Conservation (phyloP, 2,888 invertebrate species). For the Clitarchus hookeri region DNA sequence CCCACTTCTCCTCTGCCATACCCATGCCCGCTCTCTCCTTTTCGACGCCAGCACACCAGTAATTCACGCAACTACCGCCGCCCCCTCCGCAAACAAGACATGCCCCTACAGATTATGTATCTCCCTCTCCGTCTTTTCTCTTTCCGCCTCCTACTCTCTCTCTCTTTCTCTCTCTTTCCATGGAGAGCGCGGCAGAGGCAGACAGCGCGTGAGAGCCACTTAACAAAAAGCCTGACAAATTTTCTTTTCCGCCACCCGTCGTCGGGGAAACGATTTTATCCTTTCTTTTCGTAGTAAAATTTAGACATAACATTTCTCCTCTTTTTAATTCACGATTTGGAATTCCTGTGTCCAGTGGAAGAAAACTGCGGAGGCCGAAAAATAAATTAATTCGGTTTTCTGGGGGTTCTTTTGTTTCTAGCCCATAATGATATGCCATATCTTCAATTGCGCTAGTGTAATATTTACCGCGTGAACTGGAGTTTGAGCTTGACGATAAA, state of each 20-base stretch:
- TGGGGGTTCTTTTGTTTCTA: too few relatives aligned
- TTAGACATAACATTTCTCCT: neutral
- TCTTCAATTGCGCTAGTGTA: too few relatives aligned
- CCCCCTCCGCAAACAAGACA: neutral
- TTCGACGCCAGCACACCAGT: neutral
- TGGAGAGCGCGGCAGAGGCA: neutral
- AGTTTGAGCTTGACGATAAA: too few relatives aligned
- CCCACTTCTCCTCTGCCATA: neutral
- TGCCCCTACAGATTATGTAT: neutral
- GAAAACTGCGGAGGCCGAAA: too few relatives aligned
- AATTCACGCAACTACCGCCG: neutral
- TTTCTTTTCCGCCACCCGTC: neutral
- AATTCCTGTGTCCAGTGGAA: too few relatives aligned
- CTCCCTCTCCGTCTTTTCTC: neutral
- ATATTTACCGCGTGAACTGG: too few relatives aligned
- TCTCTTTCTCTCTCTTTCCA: neutral
- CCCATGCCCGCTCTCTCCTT: too few relatives aligned
- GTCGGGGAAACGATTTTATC: neutral
- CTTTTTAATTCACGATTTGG: too few relatives aligned
- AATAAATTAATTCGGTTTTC: too few relatives aligned
- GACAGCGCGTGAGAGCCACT: neutral
- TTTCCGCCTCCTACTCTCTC: too few relatives aligned
- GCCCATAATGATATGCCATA: too few relatives aligned
- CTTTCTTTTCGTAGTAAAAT: neutral
- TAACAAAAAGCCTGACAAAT: neutral